Conservation (phyloP, 2,888 invertebrate species). For the Oscheius sp. region DNA sequence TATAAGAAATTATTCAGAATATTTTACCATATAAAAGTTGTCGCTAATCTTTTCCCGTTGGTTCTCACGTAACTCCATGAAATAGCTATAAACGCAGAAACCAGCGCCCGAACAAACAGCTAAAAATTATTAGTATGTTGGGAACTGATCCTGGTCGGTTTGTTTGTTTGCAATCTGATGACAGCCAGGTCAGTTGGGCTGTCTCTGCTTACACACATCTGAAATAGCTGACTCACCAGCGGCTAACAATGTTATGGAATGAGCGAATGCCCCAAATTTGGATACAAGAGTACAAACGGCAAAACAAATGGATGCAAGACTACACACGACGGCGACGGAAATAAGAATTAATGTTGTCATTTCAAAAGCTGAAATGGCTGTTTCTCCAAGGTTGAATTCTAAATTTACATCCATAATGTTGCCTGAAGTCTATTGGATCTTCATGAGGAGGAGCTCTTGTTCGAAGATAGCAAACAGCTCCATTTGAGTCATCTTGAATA, state of each 20-base stretch:
- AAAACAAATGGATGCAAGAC: slow-evolving; percentile 50
- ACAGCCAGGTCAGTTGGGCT: no score
- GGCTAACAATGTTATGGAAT: slow-evolving; percentile 50
- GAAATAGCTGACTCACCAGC: slow-evolving; percentile 40
- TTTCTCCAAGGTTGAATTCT: not conserved
- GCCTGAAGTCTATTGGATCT: slow-evolving; percentile 24
- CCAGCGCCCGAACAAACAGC: slow-evolving; percentile 53
- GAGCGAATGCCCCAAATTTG: slow-evolving; percentile 56
- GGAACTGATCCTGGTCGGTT: not conserved
- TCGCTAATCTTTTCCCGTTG: slow-evolving; percentile 54
- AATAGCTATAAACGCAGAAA: slow-evolving; percentile 57
- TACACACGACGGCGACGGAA: slow-evolving; percentile 40
- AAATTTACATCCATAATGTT: slow-evolving; percentile 24
- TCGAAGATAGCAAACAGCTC: slow-evolving; percentile 21
- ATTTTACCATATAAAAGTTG: slow-evolving; percentile 39
- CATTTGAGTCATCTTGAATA: slow-evolving; percentile 25
- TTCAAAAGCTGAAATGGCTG: slow-evolving; percentile 55
- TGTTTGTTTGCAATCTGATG: slow-evolving; percentile 14
- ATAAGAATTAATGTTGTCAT: slow-evolving; percentile 55
- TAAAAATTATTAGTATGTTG: slow-evolving; percentile 35
- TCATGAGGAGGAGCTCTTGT: slow-evolving; percentile 22
- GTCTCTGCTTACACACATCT: not conserved
- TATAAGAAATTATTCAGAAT: not conserved
- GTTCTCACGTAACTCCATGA: slow-evolving; percentile 58
- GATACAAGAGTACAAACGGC: slow-evolving; percentile 60